Conservation (phyloP, 2,888 invertebrate genomes). For the Clitarchus hookeri region DNA sequence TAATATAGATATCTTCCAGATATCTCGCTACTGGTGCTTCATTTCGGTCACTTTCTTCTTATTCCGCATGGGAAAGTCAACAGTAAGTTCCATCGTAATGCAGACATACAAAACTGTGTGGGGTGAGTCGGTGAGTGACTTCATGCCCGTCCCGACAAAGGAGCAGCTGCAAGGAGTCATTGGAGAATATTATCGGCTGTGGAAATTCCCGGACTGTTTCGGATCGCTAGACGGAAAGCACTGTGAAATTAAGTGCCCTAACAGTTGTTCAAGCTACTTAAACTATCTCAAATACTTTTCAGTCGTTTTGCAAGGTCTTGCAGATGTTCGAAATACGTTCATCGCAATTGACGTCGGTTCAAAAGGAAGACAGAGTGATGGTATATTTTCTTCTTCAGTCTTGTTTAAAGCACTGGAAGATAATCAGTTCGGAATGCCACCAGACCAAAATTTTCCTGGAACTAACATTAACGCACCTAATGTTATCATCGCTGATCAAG, state of each 20-base stretch:
- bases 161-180: neutral
- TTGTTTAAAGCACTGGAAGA: too few relatives aligned
- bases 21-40: too few relatives aligned
- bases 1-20: too few relatives aligned
- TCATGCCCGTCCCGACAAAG: neutral
- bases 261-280: neutral
- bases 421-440: too few relatives aligned
- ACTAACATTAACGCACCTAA: too few relatives aligned
- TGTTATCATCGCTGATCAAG: too few relatives aligned
- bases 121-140: too few relatives aligned
- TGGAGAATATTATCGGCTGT: neutral
- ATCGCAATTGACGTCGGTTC: neutral
- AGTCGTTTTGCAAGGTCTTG: neutral
- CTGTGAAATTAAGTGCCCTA: neutral
- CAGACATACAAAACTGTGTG: too few relatives aligned
- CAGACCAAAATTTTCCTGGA: too few relatives aligned
- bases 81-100: too few relatives aligned
- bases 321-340: neutral
- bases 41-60: too few relatives aligned
- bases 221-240: slow-evolving; percentile 20
- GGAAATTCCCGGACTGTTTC: neutral
- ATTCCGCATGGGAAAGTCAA: too few relatives aligned
- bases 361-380: slow-evolving; percentile 10
- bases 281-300: slow-evolving; percentile 16
- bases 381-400: neutral